These are phyloP conservation scores for Siphlonurus alternatus DNA, from an alignment of 2,888 invertebrate genomes.

Conservation along the genomic window DNA sequence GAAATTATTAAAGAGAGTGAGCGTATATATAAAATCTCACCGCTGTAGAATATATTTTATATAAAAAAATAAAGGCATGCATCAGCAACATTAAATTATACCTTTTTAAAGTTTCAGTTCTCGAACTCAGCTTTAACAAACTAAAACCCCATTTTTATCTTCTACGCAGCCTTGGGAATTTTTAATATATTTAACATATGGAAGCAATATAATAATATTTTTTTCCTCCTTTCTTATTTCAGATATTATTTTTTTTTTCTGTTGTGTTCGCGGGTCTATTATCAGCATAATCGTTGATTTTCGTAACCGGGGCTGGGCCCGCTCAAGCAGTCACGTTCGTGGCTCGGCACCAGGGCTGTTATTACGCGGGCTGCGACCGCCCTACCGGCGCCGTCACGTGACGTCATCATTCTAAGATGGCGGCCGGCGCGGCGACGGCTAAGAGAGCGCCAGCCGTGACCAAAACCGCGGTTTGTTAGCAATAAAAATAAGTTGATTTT, in stretches of 20 bases:
- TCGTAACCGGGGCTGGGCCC: not conserved
- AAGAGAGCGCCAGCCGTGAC: no score
- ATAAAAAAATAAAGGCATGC: no score
- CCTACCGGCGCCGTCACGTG: not conserved
- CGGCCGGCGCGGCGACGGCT: no score
- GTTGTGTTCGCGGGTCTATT: slow-evolving; percentile 1
- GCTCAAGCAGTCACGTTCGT: not conserved
- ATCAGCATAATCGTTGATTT: slow-evolving; percentile 4
- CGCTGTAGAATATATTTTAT: no score
- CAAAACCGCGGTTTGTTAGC: not conserved
- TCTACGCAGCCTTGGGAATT: not conserved
- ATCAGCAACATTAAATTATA: no score
- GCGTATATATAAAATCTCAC: no score
- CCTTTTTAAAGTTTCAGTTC: no score
- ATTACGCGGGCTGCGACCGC: not conserved
- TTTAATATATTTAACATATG: not conserved
- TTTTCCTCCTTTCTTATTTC: no score
- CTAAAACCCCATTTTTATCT: not conserved
- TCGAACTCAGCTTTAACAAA: no score
- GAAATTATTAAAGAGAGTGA: no score
- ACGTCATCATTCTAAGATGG: not conserved
- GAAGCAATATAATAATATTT: not conserved
- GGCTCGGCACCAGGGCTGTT: not conserved
- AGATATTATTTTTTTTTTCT: not conserved
- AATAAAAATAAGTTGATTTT: not conserved